Percentiles rank a stretch among this genome's conserved stretches.
These are phyloP conservation scores for Lepidotrigona ventralis DNA, from an alignment of 1,140 invertebrate genomes.

Conservation along the genomic window DNA sequence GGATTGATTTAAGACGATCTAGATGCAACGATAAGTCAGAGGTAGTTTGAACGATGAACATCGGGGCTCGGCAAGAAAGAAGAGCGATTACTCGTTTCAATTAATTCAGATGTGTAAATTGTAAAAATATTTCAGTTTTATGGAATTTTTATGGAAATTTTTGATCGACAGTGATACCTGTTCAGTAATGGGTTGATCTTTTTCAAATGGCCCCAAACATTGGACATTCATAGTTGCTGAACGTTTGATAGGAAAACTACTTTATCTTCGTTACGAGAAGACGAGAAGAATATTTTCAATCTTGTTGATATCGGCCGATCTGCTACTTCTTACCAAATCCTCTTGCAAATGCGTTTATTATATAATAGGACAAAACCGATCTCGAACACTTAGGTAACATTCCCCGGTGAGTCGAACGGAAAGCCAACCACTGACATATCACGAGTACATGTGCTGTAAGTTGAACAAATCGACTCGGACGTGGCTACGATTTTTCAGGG, in stretches of 20 bases:
- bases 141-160: too few relatives aligned
- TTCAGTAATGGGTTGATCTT: too few relatives aligned
- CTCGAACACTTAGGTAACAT: neutral
- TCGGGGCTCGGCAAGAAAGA: too few relatives aligned
- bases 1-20: too few relatives aligned
- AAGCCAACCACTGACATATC: neutral
- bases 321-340: neutral
- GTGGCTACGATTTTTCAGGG: constrained; percentile 30
- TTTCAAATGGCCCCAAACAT: too few relatives aligned
- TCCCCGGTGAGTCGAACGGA: neutral
- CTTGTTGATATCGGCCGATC: neutral
- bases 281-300: too few relatives aligned
- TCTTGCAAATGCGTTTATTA: neutral
- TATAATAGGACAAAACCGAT: neutral
- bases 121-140: too few relatives aligned
- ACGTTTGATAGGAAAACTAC: too few relatives aligned
- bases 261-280: too few relatives aligned
- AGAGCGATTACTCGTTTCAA: neutral
- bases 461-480: constrained; percentile 43
- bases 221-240: too few relatives aligned
- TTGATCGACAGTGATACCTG: too few relatives aligned
- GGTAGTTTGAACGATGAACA: neutral
- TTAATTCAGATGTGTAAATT: too few relatives aligned
- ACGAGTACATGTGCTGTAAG: neutral
- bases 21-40: neutral